These are phyloP conservation scores for Salvator merianae DNA, from an alignment of 2,113 vertebrate species.

Conservation along the genomic window DNA sequence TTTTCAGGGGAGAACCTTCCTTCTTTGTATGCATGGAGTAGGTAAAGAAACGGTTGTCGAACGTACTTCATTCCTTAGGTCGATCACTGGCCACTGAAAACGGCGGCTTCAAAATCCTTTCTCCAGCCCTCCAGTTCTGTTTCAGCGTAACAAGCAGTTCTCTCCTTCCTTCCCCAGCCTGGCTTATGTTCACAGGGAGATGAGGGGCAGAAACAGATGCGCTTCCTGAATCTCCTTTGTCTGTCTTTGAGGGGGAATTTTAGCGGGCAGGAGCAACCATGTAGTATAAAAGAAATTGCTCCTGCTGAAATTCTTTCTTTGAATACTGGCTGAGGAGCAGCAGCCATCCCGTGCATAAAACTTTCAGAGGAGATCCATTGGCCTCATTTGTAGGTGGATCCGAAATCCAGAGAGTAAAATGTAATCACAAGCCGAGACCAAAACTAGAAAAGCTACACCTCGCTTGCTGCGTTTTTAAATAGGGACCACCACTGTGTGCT, in stretches of 20 bases:
- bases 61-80: not conserved
- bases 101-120: no score
- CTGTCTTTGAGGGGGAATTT: not conserved
- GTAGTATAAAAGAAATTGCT: not conserved
- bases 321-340: not conserved
- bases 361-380: not conserved
- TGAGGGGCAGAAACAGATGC: no score
- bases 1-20: not conserved
- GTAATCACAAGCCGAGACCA: not conserved
- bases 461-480: not conserved
- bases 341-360: not conserved
- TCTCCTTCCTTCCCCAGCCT: no score
- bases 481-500: not conserved
- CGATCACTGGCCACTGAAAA: not conserved
- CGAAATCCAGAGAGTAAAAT: not conserved
- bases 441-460: not conserved
- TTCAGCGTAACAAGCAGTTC: not conserved
- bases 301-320: not conserved
- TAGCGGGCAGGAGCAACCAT: no score
- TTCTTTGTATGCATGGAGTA: not conserved
- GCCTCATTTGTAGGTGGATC: not conserved
- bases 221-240: no score
- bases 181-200: no score
- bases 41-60: not conserved
- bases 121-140: no score